Base-by-base conservation (phyloP, 2,113 vertebrate genomes). In the Rhizomys pruinosus region DNA sequence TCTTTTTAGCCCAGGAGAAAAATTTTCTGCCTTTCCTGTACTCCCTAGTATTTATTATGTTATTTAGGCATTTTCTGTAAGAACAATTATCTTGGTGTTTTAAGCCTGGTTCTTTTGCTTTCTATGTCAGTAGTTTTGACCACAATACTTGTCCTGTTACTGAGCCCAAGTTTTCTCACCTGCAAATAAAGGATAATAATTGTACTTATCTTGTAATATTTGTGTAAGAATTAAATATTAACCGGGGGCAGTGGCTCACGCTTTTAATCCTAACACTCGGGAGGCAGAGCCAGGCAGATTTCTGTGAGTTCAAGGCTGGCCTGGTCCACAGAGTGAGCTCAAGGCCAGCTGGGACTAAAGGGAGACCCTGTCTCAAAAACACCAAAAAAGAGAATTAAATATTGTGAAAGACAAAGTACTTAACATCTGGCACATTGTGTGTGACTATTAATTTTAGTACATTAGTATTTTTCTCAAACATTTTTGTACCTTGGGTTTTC, bases 371-470 rank as follows among this genome's bases (percentile, higher is more conserved):
- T n/a, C n/a, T n/a, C n/a, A n/a, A n/a, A n/a, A n/a, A n/a, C n/a
- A n/a, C n/a, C n/a, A n/a, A n/a, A n/a, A n/a, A n/a, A n/a, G n/a
- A 94, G 16, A 17, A 93, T 68, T 87, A 84, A 94, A 59, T 87
- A 87, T 55, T 44, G 78, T 55, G 39, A 93, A 73, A 57, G 1
- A 32, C 2, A 71, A 25, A 91, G 64, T 16, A 47, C 3, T 74
- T 92, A 81, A 44, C 71, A 6, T 92, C 29, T 92, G 34, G 15
- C 8, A 85, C n/a, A 73, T 64, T 77, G 9, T 59, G 25, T 63
- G 17, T 39, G 8, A 15, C 89, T 92, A 81, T 57, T 84, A 93
- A 87, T 91, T 63, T 88, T 42, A 93, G 8, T n/a, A 13, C 89
- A 69, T 78, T 86, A 84, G 0, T 61, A 59, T 78, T 66, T 19